Conservation (phyloP, 1,140 invertebrate species). For the Orius insidiosus region DNA sequence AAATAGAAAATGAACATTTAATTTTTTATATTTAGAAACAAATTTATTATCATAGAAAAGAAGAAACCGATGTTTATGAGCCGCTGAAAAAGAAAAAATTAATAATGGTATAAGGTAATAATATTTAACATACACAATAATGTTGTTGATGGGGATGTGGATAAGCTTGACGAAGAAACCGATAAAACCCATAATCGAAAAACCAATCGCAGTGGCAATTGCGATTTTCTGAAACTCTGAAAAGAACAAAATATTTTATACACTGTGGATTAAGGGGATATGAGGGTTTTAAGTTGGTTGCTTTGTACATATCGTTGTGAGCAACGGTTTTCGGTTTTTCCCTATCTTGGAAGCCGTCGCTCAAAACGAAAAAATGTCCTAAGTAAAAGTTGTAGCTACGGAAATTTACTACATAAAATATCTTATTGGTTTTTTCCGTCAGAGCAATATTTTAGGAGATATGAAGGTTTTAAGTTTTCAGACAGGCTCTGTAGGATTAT, state of each 20-base stretch:
- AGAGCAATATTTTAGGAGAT: no score
- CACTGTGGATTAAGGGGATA: no score
- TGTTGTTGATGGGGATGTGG: slow-evolving; percentile 99
- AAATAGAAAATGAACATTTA: background rate
- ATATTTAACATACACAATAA: slow-evolving; percentile 67
- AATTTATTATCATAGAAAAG: background rate
- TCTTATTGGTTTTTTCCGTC: no score
- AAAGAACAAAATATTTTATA: slow-evolving; percentile 27
- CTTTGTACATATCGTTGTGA: no score
- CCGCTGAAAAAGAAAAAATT: slow-evolving; percentile 1
- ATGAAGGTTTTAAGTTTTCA: no score
- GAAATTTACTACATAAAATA: no score
- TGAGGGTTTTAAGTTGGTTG: no score
- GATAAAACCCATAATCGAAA: slow-evolving; percentile 99
- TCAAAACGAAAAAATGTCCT: no score
- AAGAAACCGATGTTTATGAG: background rate
- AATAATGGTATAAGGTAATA: slow-evolving; percentile 7
- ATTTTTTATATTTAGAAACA: background rate
- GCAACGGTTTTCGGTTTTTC: no score
- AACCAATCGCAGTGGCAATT: slow-evolving; percentile 97
- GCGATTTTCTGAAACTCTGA: slow-evolving; percentile 99
- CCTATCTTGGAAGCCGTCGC: no score
- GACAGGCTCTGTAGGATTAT: no score
- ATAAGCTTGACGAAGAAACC: slow-evolving; percentile 99
- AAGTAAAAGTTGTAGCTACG: no score